Base-by-base conservation (phyloP, 1,140 invertebrate genomes). In the Lucilia cuprina region DNA sequence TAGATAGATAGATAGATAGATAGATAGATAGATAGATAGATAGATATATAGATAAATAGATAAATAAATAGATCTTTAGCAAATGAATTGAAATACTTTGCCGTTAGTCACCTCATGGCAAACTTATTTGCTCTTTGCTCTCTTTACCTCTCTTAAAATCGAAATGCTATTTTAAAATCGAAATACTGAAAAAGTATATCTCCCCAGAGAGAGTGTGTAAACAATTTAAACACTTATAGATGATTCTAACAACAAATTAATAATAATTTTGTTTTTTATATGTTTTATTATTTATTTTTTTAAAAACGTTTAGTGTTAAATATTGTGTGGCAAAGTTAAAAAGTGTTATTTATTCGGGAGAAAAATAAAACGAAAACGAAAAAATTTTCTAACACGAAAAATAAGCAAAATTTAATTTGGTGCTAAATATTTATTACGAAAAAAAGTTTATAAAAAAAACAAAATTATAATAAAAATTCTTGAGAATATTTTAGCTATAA, bases 201-300 rank as follows among this genome's bases (percentile, higher is more conserved):
- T 55, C 50, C 12, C 50, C 0, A 14, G 13, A 55, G 13, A 55
- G 50, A 55, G 50, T 12, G 13, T 55, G 50, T 55, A 55, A 55
- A 55, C 12, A 55, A 7, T 41, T 41, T 41, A 41, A 5, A 13
- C 50, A 55, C 17, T 55, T 55, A n/a, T 55, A 55, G 50, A 55
- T 55, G 50, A 55, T 55, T 5, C 50, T 55, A 55, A 55, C 1
- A 55, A n/a, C n/a, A 55, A 55, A 70, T 70, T 25, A 21, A 70
- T 70, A 70, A 65, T 65, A 65, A n/a, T n/a, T 19, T 65, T 65
- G 8, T 70, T 70, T 70, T 21, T 70, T 60, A 60, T 41, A n/a
- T 60, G 55, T 60, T 60, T 60, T 60, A 70, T 70, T 70, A 70
- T 70, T 70, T 70, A 25, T 70, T 70, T 60, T 14, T 60, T 60